A percentile compares a stretch with the other conserved stretches of the same genome.
Conservation (phyloP, 2,888 invertebrate species). For the Seira ritae region DNA sequence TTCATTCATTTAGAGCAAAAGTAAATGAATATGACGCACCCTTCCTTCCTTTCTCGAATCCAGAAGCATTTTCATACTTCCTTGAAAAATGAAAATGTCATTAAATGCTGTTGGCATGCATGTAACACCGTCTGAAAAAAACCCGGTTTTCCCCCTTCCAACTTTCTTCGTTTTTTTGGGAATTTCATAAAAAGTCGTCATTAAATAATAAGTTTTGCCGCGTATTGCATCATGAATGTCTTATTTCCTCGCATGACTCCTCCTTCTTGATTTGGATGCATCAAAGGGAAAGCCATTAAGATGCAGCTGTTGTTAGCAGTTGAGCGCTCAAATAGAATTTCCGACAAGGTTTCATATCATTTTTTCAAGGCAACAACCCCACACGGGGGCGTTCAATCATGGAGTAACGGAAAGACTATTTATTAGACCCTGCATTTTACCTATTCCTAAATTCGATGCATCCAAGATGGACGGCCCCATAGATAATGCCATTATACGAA, state of each 20-base stretch:
- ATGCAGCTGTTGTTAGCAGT: conserved; percentile 55
- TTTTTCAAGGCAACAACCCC: too few relatives aligned
- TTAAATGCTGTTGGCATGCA: conserved; percentile 24
- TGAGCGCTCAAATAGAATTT: conserved; percentile 53
- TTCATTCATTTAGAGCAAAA: conserved; percentile 35
- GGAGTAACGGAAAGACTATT: neutral
- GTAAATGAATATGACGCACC: too few relatives aligned
- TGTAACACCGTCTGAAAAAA: conserved; percentile 29
- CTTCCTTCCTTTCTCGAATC: too few relatives aligned
- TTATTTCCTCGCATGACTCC: conserved; percentile 48
- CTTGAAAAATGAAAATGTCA: conserved; percentile 24
- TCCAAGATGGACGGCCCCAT: too few relatives aligned
- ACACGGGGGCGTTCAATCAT: neutral
- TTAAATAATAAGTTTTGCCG: conserved; percentile 56
- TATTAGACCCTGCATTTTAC: neutral
- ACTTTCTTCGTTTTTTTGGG: conserved; percentile 3
- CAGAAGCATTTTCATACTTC: neutral
- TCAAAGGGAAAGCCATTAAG: conserved; percentile 50
- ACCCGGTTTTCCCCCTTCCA: conserved; percentile 28
- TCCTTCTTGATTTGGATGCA: conserved; percentile 28
- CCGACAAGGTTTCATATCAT: conserved; percentile 47
- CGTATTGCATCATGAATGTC: conserved; percentile 50
- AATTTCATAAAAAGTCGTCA: conserved; percentile 53
- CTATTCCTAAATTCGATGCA: too few relatives aligned
- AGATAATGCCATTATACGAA: too few relatives aligned